Percentiles rank a stretch among this genome's conserved stretches.
These are phyloP conservation scores for Clunio marinus DNA, from an alignment of 2,888 invertebrate genomes.

Conservation along the genomic window DNA sequence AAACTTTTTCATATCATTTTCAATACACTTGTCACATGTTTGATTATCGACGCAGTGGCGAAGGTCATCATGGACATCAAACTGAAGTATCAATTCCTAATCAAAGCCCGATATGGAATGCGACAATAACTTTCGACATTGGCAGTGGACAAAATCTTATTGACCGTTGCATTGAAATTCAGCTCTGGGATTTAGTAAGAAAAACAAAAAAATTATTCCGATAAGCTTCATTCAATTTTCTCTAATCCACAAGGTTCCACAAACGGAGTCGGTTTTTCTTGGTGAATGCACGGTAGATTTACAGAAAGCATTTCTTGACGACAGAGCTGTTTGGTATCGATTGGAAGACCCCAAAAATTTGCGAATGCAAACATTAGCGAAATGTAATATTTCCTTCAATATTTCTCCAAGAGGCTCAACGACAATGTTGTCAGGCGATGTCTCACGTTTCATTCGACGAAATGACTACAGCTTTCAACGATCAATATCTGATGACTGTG, in stretches of 20 bases:
- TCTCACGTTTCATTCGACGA: slow-evolving; percentile 62
- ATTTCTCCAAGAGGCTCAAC: slow-evolving; percentile 76
- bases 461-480: slow-evolving; percentile 68
- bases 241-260: no score
- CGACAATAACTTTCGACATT: slow-evolving; percentile 76
- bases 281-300: slow-evolving; percentile 68
- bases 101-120: slow-evolving; percentile 89
- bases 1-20: neutral
- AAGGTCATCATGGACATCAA: slow-evolving; percentile 70
- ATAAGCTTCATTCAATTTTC: no score
- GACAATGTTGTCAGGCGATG: slow-evolving; percentile 56
- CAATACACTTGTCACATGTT: neutral
- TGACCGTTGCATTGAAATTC: slow-evolving; percentile 77
- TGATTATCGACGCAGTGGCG: no score
- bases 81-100: slow-evolving; percentile 83
- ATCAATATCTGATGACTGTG: slow-evolving; percentile 71
- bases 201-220: no score
- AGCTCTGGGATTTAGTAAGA: slow-evolving; percentile 84
- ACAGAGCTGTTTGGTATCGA: slow-evolving; percentile 86
- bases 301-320: slow-evolving; percentile 76
- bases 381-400: slow-evolving; percentile 59
- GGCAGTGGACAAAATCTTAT: slow-evolving; percentile 74
- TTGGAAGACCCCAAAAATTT: slow-evolving; percentile 72
- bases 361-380: slow-evolving; percentile 54
- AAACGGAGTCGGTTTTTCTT: slow-evolving; percentile 74